Base-by-base conservation (phyloP, 1,140 invertebrate genomes). In the Nilaparvata lugens region DNA sequence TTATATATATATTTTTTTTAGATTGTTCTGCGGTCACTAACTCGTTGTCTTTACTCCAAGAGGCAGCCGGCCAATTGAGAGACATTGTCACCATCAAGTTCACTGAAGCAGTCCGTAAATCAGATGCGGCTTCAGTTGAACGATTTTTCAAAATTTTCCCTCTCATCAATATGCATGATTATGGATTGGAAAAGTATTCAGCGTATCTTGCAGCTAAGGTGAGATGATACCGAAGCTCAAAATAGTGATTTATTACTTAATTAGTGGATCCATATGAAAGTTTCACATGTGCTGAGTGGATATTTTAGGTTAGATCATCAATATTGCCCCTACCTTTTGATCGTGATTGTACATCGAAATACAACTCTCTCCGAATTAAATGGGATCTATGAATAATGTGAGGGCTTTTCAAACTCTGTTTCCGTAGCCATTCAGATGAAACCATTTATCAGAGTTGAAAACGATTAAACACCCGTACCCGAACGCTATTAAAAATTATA, bases 131-230 rank as follows among this genome's bases (percentile, higher is more conserved):
- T 3, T 91, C 91, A 2, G 89, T 98, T 16, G 95, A 98, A 71
- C 74, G 95, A 63, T 95, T 98, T 74, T 99, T 99, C 71, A 99
- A 98, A 76, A 88, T 99, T 68, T 99, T 98, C 75, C 97, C 97
- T 2, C 78, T 98, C 21, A 78, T 99, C 4, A 93, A 92, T 43
- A 88, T 94, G 75, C 90, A 97, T 63, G 82, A 89, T 45, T 91
- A 93, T 69, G 97, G 97, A 0, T 79, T 99, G 1, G 83, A 85
- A 61, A 87, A 94, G 69, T 97, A 97, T 72, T 91, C 93, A n/a
- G 81, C 82, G 19, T 98, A 96, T 74, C 79, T 99, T 2, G 89
- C 89, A 66, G 78, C 83, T 6, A 91, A 94, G 76, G 85, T 89
- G 70, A 31, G 48, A n/a, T 14, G 25, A 2, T n/a, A n/a, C n/a